Base-by-base conservation (phyloP, 2,113 vertebrate genomes). In the Gobio gobio region DNA sequence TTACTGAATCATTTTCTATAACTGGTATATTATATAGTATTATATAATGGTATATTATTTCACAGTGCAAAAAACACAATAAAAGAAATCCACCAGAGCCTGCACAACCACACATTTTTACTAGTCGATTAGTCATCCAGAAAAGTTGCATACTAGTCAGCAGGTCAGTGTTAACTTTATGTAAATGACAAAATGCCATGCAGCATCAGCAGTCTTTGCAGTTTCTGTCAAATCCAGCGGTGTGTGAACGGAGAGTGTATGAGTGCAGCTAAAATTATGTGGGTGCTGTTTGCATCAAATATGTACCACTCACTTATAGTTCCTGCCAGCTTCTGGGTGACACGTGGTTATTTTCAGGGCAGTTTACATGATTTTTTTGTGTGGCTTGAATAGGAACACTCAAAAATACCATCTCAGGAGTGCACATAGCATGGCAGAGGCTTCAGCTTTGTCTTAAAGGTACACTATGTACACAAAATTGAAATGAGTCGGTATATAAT, bases 101-200 rank as follows among this genome's bases (percentile, higher is more conserved):
- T 54, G 74, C 49, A 29, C 3, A 16, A 6, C 45, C 18, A 29
- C 8, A 54, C 3, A 33, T 20, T 54, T 76, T 76, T 33, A 51
- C 74, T 74, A 74, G 72, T 47, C n/a, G 6, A 49, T 49, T 74
- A 54, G 47, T 76, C 74, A 54, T 33, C 74, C 72, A 74, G 22
- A 49, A 74, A 56, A 54, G 45, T 76, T 76, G 24, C 47, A 24
- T 1, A 33, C 26, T 76, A 76, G 45, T 76, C 47, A 5, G 26
- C 45, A 49, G 47, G 16, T 24, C 49, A 76, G 8, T 29, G 49
- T 33, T 76, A 26, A 54, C 74, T 26, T 54, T 54, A 54, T 76
- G 45, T 76, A 76, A 76, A 76, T 76, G 74, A 76, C 49, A 76
- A 76, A 29, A 76, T 2, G 43, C 72, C 72, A 54, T 54, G 74